Evolutionary conservation across 1,140 invertebrate genomes (phyloP), one percentile per base, ranked within the genome.

Genomic region (Helicoverpa zea): DNA sequence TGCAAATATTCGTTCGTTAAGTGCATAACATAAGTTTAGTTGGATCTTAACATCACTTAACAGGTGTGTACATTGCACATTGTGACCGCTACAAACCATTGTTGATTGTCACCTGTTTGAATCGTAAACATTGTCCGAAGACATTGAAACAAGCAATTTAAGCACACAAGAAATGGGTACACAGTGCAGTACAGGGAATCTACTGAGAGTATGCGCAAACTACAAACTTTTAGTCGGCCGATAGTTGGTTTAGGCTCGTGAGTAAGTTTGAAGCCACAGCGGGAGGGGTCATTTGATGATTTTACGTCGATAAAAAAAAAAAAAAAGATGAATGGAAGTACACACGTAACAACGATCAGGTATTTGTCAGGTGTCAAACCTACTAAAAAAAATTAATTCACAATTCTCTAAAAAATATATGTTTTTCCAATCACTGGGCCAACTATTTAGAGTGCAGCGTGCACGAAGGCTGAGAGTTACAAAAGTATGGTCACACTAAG

Each of bases 81-180:
- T 35, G 35, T 16, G 66, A 63, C 70, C 68, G 64, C 29, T 29
- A 72, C 75, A 75, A 14, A 56, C 82, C 68, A 76, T 83, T 83
- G 80, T 86, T 79, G 79, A 74, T 68, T 87, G 89, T 84, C 87
- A 88, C 85, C 82, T 89, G 89, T 89, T 87, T 80, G 84, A 61
- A 85, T 86, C 81, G 87, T 90, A 87, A 91, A 90, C 87, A 89
- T 83, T 88, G 87, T 89, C 82, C 85, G 84, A 70, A 81, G 85
- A 87, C 88, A 86, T 88, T 83, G 83, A 89, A 87, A 86, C 84
- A 86, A 81, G 74, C 82, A 83, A 79, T 83, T 82, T 81, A 72
- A 83, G 81, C 86, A 88, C 88, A 84, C 81, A 85, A 66, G 61
- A 76, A 78, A 79, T 82, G 58, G 58, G n/a, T 73, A 82, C 81